These are phyloP conservation scores for Streptopelia turtur DNA, from an alignment of 2,797 vertebrate species.

Conservation along the genomic window DNA sequence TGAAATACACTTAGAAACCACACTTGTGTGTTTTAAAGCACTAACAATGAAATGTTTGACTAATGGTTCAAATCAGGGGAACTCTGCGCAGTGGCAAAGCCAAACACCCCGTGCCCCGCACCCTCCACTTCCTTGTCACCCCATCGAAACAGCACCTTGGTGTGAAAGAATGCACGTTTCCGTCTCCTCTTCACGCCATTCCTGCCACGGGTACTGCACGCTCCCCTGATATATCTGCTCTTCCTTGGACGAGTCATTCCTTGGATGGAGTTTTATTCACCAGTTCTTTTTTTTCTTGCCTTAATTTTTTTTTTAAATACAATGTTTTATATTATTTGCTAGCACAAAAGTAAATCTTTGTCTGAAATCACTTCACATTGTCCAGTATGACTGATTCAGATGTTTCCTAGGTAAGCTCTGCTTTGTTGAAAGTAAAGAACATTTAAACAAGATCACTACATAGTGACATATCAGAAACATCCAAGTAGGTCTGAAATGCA, in stretches of 20 bases:
- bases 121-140: background rate
- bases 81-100: background rate
- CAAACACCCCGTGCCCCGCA: no score
- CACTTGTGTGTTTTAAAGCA: background rate
- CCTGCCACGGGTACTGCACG: background rate
- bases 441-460: background rate
- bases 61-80: background rate
- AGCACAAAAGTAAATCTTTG: background rate
- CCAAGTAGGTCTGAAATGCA: background rate
- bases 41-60: background rate
- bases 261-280: background rate
- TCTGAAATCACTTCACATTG: background rate
- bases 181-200: background rate
- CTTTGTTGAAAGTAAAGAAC: background rate
- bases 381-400: background rate
- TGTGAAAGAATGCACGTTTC: rapidly evolving
- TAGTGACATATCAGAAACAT: background rate
- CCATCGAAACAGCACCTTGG: slow-evolving; percentile 32
- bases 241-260: background rate
- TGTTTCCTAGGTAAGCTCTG: background rate
- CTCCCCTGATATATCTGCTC: background rate
- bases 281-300: background rate
- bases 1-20: background rate
- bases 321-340: background rate
- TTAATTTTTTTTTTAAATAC: background rate